Base-by-base conservation (phyloP, 2,113 vertebrate genomes). In the Daboia siamensis region DNA sequence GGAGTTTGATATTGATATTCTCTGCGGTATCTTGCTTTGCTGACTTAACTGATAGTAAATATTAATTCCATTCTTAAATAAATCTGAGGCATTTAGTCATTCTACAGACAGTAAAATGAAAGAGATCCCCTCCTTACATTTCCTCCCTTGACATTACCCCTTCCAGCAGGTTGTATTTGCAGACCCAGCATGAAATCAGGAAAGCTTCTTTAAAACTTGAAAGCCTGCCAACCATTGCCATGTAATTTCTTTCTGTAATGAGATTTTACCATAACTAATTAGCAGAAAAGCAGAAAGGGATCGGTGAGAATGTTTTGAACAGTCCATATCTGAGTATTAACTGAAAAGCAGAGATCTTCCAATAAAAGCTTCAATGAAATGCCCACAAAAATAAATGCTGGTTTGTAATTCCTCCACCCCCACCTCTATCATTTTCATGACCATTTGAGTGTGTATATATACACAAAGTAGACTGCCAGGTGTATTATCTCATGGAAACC, bases 171-270 rank as follows among this genome's bases (percentile, higher is more conserved):
- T 33, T 86, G 55, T 48, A 86, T 92, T 90, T 86, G 64, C 29
- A 90, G 56, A 90, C 46, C 29, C 56, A 90, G 29, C 23, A 5
- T 92, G 74, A 86, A 90, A 92, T 90, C 92, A 90, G 88, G 1
- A 85, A 90, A 90, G 88, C 74, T 52, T 61, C 55, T 90, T 86
- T 85, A 90, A 90, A 92, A 61, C 56, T 26, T 54, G 46, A 89
- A 92, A 85, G 87, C 11, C 29, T 85, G 87, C 64, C 64, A 59
- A 89, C 46, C 21, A 92, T 26, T 8, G 21, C 46, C 55, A 39
- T 86, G 12, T 51, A 3, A 86, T 92, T 84, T 52, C 44, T 57
- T 39, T 15, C 55, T 59, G 69, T 39, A 92, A 61, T 92, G 46
- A 92, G 56, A 51, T 39, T 46, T 90, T 85, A 48, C 74, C 69